A percentile compares a stretch with the other conserved stretches of the same genome.
Evolutionary conservation across 2,888 invertebrate genomes (phyloP).

Genomic region (Mythimna ferrago): DNA sequence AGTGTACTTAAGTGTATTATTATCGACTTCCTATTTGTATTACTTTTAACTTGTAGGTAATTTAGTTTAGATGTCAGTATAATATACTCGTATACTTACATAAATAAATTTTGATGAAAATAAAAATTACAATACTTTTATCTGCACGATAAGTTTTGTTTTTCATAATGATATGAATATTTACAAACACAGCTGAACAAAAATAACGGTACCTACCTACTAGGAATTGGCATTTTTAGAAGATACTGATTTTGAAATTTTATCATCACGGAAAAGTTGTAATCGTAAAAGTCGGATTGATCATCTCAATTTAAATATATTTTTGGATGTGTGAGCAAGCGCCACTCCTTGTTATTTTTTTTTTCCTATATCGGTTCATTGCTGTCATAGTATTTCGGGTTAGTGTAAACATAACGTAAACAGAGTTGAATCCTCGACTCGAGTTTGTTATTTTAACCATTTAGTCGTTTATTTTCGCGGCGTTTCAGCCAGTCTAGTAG

Average conservation of each 20-base stretch:
- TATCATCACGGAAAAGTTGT: background rate
- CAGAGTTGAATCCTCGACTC: background rate
- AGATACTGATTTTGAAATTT: background rate
- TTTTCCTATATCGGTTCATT: conserved; percentile 26
- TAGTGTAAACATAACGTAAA: conserved; percentile 36
- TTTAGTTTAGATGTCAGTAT: background rate
- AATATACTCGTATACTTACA: background rate
- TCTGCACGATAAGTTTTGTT: conserved; percentile 6
- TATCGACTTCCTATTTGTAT: background rate
- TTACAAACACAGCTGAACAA: conserved; percentile 2
- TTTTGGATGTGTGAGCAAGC: conserved; percentile 10
- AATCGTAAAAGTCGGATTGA: background rate
- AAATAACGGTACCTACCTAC: too few relatives aligned
- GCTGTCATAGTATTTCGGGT: conserved; percentile 33
- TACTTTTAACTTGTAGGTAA: background rate
- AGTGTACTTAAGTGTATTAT: background rate
- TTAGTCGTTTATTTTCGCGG: conserved; percentile 18
- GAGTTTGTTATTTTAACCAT: conserved; percentile 6
- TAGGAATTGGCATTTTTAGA: background rate
- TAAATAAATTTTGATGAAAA: background rate
- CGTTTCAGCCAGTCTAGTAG: background rate
- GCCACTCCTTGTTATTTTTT: conserved; percentile 32
- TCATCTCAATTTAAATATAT: background rate
- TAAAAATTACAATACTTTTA: conserved; percentile 1
- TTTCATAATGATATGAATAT: background rate